Conservation (phyloP, 2,888 invertebrate species). For the Gymnoscelis rufifasciata region DNA sequence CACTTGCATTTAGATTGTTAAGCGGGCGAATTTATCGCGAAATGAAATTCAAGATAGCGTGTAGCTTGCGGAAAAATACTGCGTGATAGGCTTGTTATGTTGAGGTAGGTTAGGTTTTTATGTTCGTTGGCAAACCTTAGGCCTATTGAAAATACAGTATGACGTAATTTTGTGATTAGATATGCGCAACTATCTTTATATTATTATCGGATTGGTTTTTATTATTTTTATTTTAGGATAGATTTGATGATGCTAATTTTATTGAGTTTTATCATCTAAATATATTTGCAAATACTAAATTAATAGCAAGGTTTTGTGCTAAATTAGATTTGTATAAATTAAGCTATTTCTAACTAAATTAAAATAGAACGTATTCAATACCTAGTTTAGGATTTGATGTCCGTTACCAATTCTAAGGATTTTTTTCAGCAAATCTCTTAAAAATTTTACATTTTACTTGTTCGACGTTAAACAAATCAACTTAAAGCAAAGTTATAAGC, state of each 20-base stretch:
- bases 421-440: no score
- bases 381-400: no score
- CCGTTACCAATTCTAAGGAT: no score
- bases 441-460: no score
- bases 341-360: no score
- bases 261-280: slow-evolving; percentile 1
- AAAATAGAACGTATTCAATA: no score
- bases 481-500: no score
- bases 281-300: no score
- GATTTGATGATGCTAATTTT: no score
- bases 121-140: slow-evolving; percentile 27
- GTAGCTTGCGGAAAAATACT: slow-evolving; percentile 49
- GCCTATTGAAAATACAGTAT: slow-evolving; percentile 31
- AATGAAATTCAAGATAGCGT: slow-evolving; percentile 24
- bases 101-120: slow-evolving; percentile 56
- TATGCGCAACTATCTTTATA: slow-evolving; percentile 21
- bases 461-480: no score
- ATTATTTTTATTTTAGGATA: slow-evolving; percentile 1
- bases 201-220: slow-evolving; percentile 23
- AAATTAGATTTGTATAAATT: no score
- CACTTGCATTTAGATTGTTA: not conserved
- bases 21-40: slow-evolving; percentile 22
- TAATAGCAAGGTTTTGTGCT: no score
- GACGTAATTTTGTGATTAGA: slow-evolving; percentile 35
- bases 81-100: slow-evolving; percentile 36